Evolutionary conservation across 2,888 invertebrate genomes (phyloP), one percentile per base, ranked within the genome.

Genomic region (Macaria notata): DNA sequence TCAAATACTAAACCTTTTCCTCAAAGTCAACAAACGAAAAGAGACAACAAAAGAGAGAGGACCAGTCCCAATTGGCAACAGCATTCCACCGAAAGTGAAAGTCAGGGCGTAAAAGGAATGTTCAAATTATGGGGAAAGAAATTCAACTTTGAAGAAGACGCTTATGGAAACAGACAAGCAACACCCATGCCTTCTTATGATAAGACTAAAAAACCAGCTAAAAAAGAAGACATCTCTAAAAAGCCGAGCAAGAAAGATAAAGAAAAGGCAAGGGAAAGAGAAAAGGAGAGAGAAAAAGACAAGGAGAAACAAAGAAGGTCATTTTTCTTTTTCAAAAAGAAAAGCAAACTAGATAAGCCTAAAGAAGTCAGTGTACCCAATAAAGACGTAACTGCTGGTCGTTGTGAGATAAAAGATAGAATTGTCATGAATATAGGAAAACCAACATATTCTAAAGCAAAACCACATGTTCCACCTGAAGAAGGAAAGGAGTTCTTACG

Each of bases 91-190:
- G 79, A 80, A 4, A 75, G 72, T 49, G 81, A 83, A 31, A 64
- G 64, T 9, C 81, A 82, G 63, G 78, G 79, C 3, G 85, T 81
- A 2, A 81, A 80, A 70, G 82, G 79, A 3, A 87, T 86, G 86
- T 87, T 88, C 55, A 85, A 84, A 59, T 61, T 86, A 41, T 87
- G 86, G 87, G 82, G 84, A 0, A 84, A 83, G 54, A 86, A 83
- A 64, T 83, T 85, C 33, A 78, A 86, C 63, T 73, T 84, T 4
- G 84, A 85, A 42, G 82, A 83, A n/a, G 74, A 76, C 2, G 19
- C 31, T 8, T 49, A 66, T 30, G 62, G 64, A 9, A 70, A 69
- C 19, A 66, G 53, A 31, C 63, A 64, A 42, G 48, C 65, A 0
- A 69, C 69, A 49, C 69, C 70, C 1, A 65, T 64, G 46, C 60